Evolutionary conservation across 2,888 invertebrate genomes (phyloP), one percentile per base, ranked within the genome.

Genomic region (Julus scandinavius): DNA sequence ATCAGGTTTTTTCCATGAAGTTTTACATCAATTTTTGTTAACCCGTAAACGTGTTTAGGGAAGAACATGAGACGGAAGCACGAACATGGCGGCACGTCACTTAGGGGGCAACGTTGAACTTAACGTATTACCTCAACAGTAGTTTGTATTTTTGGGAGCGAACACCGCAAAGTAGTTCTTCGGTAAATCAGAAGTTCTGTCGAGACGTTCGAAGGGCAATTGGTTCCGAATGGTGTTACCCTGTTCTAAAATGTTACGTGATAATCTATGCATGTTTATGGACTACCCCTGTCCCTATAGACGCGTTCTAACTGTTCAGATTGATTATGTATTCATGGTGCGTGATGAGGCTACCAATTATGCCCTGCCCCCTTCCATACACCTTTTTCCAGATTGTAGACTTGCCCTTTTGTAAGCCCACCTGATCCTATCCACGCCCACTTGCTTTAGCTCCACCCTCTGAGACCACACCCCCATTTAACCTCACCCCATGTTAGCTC

Each of bases 201-300:
- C 1, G 17, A 5, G 15, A 45, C 2, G 17, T 58, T 29, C 9
- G 29, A 63, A 72, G 72, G 72, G 72, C 72, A 29, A 7, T 72
- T 72, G 20, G 29, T 72, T 72, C 20, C 72, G 72, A 20, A 72
- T 72, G 72, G 72, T 72, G 72, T 20, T 29, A 20, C 20, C 72
- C 72, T 1, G 58, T 45, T 72, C 72, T 72, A 20, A 20, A 72
- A 72, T 72, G 72, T 72, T 29, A 72, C 20, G 29, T 72, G 72
- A 72, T 72, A 72, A 72, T 72, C 72, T 72, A 72, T 72, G 72
- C 72, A 72, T 72, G 72, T 72, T 72, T 63, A 20, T 72, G 72
- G 72, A 72, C 72, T 72, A 72, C 72, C 72, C 72, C 20, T 72
- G 29, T 72, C 72, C 29, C 72, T 72, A 20, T 72, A 20, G 72